Percentiles rank a stretch among this genome's conserved stretches.
Evolutionary conservation across 2,113 vertebrate genomes (phyloP).

Genomic region (Protomyctophum bolini): DNA sequence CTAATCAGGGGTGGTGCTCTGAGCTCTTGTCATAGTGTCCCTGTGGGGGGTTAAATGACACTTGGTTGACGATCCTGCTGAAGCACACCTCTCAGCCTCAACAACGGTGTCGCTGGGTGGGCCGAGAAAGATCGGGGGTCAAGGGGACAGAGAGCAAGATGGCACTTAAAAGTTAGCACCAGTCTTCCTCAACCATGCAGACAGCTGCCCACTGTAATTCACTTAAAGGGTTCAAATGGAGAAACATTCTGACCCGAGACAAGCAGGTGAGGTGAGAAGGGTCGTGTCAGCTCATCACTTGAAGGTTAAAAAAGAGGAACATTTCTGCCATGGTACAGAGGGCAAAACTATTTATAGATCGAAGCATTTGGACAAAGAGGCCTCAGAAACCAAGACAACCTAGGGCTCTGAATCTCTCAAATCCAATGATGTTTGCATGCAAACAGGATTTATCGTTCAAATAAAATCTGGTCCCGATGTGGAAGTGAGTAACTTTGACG

Average conservation of each 20-base stretch:
- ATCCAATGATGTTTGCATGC: neutral
- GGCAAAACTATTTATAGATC: slow-evolving; percentile 13
- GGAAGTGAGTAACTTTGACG: slow-evolving; percentile 36
- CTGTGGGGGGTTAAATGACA: slow-evolving; percentile 48
- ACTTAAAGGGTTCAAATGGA: neutral
- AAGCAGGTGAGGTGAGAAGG: slow-evolving; percentile 37
- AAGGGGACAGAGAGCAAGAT: slow-evolving; percentile 14
- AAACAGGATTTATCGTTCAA: neutral
- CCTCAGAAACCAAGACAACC: neutral
- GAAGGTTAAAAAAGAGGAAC: slow-evolving; percentile 24
- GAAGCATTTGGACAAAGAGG: neutral
- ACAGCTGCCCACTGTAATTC: slow-evolving; percentile 35
- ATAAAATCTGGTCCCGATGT: neutral
- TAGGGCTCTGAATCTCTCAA: neutral
- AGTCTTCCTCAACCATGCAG: neutral
- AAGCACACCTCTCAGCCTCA: neutral
- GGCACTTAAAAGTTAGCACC: slow-evolving; percentile 1
- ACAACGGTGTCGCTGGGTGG: slow-evolving; percentile 52
- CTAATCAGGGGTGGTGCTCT: slow-evolving; percentile 64
- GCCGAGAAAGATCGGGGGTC: slow-evolving; percentile 25
- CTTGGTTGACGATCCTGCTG: slow-evolving; percentile 29
- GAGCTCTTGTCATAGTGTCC: slow-evolving; percentile 57
- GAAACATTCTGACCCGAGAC: slow-evolving; percentile 2
- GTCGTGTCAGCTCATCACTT: neutral
- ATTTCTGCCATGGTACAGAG: neutral